Conservation (phyloP, 2,797 vertebrate genomes). For the Clarias fuscus region DNA sequence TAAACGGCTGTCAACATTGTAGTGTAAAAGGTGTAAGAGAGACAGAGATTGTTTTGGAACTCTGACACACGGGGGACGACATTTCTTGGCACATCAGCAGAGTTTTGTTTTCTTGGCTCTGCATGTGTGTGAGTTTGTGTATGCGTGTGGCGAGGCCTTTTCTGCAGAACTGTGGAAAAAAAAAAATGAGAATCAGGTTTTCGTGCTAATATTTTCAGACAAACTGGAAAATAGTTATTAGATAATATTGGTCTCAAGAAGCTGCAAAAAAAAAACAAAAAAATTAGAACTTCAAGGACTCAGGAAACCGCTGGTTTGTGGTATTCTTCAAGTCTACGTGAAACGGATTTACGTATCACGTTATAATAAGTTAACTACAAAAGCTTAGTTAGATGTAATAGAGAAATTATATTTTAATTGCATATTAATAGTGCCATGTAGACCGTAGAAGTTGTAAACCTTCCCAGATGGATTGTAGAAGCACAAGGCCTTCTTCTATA, state of each 20-base stretch:
- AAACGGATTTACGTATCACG: not conserved
- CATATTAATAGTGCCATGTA: too few relatives aligned
- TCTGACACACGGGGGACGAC: not conserved
- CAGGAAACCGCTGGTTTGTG: not conserved
- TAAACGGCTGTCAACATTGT: constrained; percentile 22
- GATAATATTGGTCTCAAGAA: not conserved
- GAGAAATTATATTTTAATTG: too few relatives aligned
- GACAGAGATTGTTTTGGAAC: constrained; percentile 12
- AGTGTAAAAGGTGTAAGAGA: not conserved
- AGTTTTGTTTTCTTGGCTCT: not conserved
- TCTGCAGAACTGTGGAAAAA: not conserved
- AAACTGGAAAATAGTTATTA: not conserved
- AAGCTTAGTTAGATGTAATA: too few relatives aligned
- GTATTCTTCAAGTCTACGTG: not conserved
- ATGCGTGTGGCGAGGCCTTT: not conserved
- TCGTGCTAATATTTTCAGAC: not conserved
- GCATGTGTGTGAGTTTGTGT: not conserved
- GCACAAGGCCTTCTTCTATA: too few relatives aligned
- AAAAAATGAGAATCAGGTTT: not conserved
- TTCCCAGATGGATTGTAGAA: too few relatives aligned
- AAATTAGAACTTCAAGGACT: not conserved
- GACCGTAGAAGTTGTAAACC: too few relatives aligned
- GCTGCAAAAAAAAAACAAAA: too few relatives aligned
- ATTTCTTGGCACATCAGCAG: not conserved
- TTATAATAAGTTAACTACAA: not conserved